These are phyloP conservation scores for Agelastica alni DNA, from an alignment of 2,888 invertebrate species.

Conservation along the genomic window DNA sequence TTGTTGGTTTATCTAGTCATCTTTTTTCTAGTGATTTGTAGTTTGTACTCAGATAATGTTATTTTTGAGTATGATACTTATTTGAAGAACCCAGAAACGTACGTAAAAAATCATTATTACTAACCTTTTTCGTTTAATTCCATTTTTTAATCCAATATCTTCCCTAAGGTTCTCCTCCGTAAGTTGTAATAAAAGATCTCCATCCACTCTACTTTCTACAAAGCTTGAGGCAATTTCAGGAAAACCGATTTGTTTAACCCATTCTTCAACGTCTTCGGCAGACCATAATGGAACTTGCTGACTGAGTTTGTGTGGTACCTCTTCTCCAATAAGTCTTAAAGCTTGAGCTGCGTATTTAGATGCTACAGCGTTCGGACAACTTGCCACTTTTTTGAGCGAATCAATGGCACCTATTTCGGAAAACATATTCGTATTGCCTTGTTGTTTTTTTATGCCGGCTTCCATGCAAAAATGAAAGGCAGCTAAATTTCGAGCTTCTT, in stretches of 20 bases:
- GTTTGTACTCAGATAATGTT: too few species aligned
- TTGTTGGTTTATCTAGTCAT: too few species aligned
- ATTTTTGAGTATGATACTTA: too few species aligned
- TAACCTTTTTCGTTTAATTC: constrained; percentile 87
- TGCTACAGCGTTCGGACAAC: constrained; percentile 96
- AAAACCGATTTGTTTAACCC: constrained; percentile 98
- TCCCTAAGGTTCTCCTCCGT: constrained; percentile 89
- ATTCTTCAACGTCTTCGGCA: constrained; percentile 93
- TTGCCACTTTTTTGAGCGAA: constrained; percentile 93
- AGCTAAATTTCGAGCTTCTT: constrained; percentile 94
- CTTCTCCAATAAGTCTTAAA: constrained; percentile 89
- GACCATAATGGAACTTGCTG: constrained; percentile 99
- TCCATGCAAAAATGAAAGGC: constrained; percentile 99
- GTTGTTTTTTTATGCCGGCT: constrained; percentile 94
- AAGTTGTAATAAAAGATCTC: constrained; percentile 90
- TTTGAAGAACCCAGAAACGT: too few species aligned
- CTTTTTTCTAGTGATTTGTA: too few species aligned
- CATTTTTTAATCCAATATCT: constrained; percentile 92
- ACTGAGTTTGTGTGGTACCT: constrained; percentile 95
- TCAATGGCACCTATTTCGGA: constrained; percentile 94
- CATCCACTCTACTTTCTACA: constrained; percentile 91
- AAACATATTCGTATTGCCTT: constrained; percentile 89
- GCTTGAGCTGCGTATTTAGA: constrained; percentile 96
- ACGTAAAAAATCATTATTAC: constrained; percentile 11
- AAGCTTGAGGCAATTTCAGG: constrained; percentile 82